Percentiles rank a stretch among this genome's conserved stretches.
phyloP scores from a whole-genome alignment of 2,113 vertebrate species.

The Syngnathoides biaculeatus region DNA sequence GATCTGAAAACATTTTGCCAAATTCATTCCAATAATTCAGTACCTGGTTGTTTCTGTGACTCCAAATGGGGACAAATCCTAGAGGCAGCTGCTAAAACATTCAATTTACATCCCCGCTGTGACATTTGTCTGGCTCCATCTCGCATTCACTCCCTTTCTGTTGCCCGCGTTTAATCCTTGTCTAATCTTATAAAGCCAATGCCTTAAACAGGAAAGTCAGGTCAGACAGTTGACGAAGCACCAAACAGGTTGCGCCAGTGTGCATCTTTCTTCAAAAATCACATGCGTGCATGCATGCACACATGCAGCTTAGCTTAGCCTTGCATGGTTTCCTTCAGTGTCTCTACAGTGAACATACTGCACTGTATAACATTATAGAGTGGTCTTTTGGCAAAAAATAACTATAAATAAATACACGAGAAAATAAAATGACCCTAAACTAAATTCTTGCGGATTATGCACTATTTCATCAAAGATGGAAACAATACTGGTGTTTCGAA shows the following conservation, averaged over 20 bases:
- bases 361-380: background rate
- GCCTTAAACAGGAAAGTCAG: constrained; percentile 46
- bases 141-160: background rate
- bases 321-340: background rate
- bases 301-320: background rate
- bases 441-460: too few relatives aligned
- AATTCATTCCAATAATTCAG: background rate
- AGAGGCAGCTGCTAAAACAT: constrained; percentile 6
- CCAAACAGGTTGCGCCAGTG: constrained; percentile 29
- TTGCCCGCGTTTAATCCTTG: background rate
- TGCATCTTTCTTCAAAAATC: background rate
- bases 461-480: too few relatives aligned
- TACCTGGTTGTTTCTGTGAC: background rate
- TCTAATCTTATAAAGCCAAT: constrained; percentile 1
- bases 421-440: background rate
- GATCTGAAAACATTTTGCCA: background rate
- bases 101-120: background rate
- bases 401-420: background rate
- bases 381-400: background rate
- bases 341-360: background rate
- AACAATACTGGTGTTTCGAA: too few relatives aligned
- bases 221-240: constrained; percentile 17
- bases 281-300: constrained; percentile 2
- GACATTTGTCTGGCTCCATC: constrained; percentile 7
- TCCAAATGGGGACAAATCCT: constrained; percentile 27